phyloP scores from a whole-genome alignment of 30 jellyfish, hydroid and myxozoan genomes.

The Chrysaora quinquecirrha region DNA sequence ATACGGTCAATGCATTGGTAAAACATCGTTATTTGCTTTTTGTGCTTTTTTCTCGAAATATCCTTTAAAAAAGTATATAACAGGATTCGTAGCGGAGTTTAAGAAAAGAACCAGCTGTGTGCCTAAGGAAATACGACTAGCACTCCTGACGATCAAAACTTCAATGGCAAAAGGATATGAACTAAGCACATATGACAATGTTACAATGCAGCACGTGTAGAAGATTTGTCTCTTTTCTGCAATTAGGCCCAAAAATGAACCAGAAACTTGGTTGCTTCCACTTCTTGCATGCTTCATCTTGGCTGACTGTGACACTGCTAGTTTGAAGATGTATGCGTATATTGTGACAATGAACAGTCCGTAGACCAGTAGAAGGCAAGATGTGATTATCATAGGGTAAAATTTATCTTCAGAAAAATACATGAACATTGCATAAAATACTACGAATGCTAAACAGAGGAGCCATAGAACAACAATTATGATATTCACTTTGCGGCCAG shows the following conservation, averaged over 20 bases:
- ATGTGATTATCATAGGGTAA: not conserved
- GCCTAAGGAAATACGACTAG: not conserved
- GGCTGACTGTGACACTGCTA: not conserved
- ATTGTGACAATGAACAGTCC: not conserved
- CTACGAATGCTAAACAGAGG: not conserved
- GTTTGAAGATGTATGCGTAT: not conserved
- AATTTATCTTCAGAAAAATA: not conserved
- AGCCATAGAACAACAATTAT: conserved; percentile 11
- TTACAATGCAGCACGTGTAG: conserved; percentile 44
- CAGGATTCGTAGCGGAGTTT: conserved; percentile 47
- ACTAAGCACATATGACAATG: conserved; percentile 36
- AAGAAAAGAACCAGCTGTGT: conserved; percentile 13
- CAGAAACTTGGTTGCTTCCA: not conserved
- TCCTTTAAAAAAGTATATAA: conserved; percentile 51
- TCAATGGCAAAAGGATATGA: conserved; percentile 60
- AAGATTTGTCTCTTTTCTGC: conserved; percentile 11
- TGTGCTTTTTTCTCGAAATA: conserved; percentile 8
- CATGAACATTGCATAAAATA: not conserved
- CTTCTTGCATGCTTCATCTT: not conserved
- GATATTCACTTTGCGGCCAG: not conserved
- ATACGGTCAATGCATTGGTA: too few species aligned
- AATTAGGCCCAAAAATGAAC: not conserved
- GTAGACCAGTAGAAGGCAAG: not conserved
- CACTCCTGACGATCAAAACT: not conserved
- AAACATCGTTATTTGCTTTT: not conserved